Evolutionary conservation across 2,888 invertebrate genomes (phyloP).

Genomic region (Philonicus albiceps): DNA sequence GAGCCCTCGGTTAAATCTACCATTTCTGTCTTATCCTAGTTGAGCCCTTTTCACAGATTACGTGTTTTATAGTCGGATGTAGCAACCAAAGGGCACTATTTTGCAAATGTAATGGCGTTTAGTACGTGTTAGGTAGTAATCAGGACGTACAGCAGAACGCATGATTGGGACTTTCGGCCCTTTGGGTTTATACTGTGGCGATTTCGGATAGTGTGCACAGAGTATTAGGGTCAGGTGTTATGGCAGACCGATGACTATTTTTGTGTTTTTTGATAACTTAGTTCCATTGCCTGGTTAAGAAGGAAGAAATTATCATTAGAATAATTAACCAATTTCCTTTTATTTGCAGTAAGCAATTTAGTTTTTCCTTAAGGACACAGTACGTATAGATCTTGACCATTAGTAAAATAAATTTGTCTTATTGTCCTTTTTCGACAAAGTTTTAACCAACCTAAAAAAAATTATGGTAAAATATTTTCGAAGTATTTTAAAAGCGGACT

Average conservation of each 20-base stretch:
- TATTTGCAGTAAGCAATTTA: background rate
- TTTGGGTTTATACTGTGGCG: background rate
- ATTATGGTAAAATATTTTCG: too few relatives aligned
- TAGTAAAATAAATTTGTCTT: background rate
- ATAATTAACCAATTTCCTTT: background rate
- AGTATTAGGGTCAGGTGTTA: background rate
- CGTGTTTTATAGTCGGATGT: slow-evolving; percentile 6
- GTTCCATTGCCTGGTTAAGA: background rate
- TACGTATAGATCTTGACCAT: background rate
- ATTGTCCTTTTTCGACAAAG: too few relatives aligned
- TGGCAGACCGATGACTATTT: background rate
- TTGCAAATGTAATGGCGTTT: slow-evolving; percentile 18
- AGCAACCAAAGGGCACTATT: slow-evolving; percentile 20
- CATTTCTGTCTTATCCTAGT: slow-evolving; percentile 11
- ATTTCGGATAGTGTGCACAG: background rate
- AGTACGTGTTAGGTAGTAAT: background rate
- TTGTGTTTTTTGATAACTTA: background rate
- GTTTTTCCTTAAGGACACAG: background rate
- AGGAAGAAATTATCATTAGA: background rate
- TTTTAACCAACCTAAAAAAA: too few relatives aligned
- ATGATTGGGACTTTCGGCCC: background rate
- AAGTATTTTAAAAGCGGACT: too few relatives aligned
- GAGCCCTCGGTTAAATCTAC: slow-evolving; percentile 17
- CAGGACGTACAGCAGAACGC: background rate
- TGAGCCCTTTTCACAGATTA: slow-evolving; percentile 28